Percentiles rank a stretch among this genome's conserved stretches.
phyloP scores from a whole-genome alignment of 2,797 vertebrate species.

The Crenichthys baileyi region DNA sequence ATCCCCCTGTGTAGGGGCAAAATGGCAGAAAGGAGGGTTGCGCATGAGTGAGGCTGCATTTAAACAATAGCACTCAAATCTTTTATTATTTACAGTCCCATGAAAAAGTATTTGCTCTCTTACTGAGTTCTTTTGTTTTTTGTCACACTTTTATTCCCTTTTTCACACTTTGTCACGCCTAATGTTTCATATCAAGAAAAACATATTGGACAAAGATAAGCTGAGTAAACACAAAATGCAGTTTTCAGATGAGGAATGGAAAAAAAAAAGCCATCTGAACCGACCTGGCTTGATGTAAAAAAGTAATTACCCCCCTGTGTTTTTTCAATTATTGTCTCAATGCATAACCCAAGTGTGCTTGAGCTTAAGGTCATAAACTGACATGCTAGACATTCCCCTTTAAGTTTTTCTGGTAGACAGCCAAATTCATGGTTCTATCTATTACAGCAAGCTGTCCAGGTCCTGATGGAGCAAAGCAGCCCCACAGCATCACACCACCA shows the following conservation, averaged over 20 bases:
- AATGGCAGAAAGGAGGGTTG: conserved; percentile 23
- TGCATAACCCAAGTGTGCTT: background rate
- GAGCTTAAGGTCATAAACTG: background rate
- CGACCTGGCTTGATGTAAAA: background rate
- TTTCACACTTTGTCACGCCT: background rate
- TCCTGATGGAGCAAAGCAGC: background rate
- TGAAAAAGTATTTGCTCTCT: background rate
- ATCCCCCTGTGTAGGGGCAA: conserved; percentile 41
- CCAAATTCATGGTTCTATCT: background rate
- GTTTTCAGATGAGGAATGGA: background rate
- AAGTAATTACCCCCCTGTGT: background rate
- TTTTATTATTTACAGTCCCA: conserved; percentile 59
- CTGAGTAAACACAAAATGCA: background rate
- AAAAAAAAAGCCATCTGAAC: background rate
- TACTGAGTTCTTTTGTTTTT: background rate
- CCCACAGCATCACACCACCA: background rate
- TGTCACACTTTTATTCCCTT: background rate
- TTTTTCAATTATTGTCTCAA: background rate
- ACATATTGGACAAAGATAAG: background rate
- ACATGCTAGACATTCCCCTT: background rate
- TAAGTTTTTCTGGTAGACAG: background rate
- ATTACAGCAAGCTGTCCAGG: background rate
- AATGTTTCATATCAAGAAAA: background rate
- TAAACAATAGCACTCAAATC: conserved; percentile 57
- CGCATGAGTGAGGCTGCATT: conserved; percentile 15